These are phyloP conservation scores for Bergia puertoricense DNA, from an alignment of 92 coral and sea anemone genomes.

Conservation along the genomic window DNA sequence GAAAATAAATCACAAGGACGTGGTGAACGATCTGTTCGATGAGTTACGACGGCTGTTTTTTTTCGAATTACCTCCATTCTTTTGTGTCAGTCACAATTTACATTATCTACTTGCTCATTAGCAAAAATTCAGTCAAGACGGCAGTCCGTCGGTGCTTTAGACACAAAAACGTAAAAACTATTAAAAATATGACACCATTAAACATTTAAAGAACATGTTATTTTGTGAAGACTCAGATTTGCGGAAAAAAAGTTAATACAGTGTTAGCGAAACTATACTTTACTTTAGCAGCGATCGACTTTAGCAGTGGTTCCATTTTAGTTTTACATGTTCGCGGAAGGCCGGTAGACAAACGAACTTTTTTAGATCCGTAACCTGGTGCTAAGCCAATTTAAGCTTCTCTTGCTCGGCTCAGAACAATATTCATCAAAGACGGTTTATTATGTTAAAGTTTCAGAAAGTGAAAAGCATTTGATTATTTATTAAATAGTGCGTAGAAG, in stretches of 20 bases:
- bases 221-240: neutral
- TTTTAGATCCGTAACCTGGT: no score
- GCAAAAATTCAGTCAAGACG: neutral
- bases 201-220: no score
- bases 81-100: neutral
- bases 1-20: slow-evolving; percentile 2
- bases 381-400: no score
- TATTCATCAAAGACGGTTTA: neutral
- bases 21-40: neutral
- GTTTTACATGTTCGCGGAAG: no score
- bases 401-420: no score
- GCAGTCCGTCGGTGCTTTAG: neutral
- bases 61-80: neutral
- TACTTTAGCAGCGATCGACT: no score
- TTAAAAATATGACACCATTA: no score
- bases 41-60: neutral
- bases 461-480: neutral
- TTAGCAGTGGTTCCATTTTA: no score
- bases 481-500: neutral
- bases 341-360: no score
- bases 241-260: no score
- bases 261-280: no score
- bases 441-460: neutral
- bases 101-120: neutral
- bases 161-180: neutral